Evolutionary conservation across 1,140 invertebrate genomes (phyloP).

Genomic region (Psix sp.): DNA sequence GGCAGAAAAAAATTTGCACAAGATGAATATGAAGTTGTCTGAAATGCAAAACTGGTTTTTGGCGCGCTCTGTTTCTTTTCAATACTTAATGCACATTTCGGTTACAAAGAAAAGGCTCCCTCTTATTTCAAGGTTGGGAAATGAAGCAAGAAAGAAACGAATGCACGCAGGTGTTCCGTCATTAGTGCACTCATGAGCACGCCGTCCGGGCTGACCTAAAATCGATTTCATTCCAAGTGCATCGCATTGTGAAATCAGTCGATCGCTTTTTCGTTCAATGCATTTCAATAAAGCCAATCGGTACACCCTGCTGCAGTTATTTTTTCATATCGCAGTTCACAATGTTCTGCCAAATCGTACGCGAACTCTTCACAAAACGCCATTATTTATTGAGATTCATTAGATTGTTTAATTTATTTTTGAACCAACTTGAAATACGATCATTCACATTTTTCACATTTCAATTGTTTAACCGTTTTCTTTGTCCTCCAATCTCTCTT

Average conservation of each 20-base stretch:
- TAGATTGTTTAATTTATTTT: too few species aligned
- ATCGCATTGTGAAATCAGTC: conserved; percentile 25
- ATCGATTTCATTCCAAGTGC: conserved; percentile 40
- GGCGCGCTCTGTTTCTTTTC: conserved; percentile 10
- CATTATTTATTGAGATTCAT: too few species aligned
- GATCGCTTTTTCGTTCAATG: conserved; percentile 33
- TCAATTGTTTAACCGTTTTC: too few species aligned
- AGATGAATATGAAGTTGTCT: conserved; percentile 9
- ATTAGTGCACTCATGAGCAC: conserved; percentile 36
- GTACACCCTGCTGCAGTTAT: conserved; percentile 11
- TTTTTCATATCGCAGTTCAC: background rate
- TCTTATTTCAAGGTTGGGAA: conserved; percentile 19
- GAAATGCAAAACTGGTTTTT: conserved; percentile 30
- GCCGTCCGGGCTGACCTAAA: conserved; percentile 13
- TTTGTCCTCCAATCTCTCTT: too few species aligned
- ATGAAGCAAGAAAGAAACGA: conserved; percentile 23
- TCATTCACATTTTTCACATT: too few species aligned
- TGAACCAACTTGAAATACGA: too few species aligned
- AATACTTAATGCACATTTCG: conserved; percentile 41
- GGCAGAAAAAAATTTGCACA: too few species aligned
- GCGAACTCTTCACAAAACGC: too few species aligned
- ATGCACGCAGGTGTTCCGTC: conserved; percentile 31
- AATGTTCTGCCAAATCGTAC: too few species aligned
- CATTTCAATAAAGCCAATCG: conserved; percentile 23
- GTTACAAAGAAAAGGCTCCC: conserved; percentile 38